Evolutionary conservation across 2,113 vertebrate genomes (phyloP).

Genomic region (Theropithecus gelada): DNA sequence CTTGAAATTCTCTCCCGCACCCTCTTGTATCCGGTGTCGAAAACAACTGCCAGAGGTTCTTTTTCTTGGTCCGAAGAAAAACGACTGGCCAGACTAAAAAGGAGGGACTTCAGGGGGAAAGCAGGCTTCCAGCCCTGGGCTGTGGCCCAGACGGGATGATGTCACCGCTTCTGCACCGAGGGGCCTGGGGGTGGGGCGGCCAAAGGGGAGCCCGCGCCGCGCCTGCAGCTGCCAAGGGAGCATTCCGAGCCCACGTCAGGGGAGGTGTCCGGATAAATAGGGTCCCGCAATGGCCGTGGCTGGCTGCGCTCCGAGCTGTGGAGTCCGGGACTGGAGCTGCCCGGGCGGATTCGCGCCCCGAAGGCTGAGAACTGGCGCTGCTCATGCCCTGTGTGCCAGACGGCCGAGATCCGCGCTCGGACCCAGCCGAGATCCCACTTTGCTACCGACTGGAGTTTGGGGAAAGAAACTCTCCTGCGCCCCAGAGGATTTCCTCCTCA

Average conservation of each 20-base stretch:
- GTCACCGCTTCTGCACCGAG: constrained; percentile 76
- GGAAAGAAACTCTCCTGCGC: not conserved
- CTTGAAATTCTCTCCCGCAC: not conserved
- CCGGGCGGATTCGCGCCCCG: not conserved
- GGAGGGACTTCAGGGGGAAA: constrained; percentile 51
- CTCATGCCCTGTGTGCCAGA: not conserved
- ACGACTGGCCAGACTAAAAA: constrained; percentile 48
- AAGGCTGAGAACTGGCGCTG: not conserved
- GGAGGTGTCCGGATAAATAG: constrained; percentile 81
- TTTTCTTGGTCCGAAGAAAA: constrained; percentile 45
- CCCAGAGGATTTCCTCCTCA: not conserved
- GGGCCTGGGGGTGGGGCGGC: constrained; percentile 45
- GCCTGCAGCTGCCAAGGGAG: constrained; percentile 37
- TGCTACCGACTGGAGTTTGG: not conserved
- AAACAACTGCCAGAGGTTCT: not conserved
- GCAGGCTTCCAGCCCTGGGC: constrained; percentile 72
- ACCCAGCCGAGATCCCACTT: too few species aligned
- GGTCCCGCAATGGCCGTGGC: constrained; percentile 74
- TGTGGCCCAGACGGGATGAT: constrained; percentile 79
- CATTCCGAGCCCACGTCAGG: constrained; percentile 81
- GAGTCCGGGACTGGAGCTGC: not conserved
- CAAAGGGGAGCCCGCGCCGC: constrained; percentile 19
- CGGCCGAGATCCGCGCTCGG: not conserved
- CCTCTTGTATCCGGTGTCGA: constrained; percentile 52
- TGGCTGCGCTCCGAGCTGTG: constrained; percentile 53